A percentile compares a stretch with the other conserved stretches of the same genome.
Evolutionary conservation across 2,113 vertebrate genomes (phyloP).

Genomic region (Mionectes macconnelli): DNA sequence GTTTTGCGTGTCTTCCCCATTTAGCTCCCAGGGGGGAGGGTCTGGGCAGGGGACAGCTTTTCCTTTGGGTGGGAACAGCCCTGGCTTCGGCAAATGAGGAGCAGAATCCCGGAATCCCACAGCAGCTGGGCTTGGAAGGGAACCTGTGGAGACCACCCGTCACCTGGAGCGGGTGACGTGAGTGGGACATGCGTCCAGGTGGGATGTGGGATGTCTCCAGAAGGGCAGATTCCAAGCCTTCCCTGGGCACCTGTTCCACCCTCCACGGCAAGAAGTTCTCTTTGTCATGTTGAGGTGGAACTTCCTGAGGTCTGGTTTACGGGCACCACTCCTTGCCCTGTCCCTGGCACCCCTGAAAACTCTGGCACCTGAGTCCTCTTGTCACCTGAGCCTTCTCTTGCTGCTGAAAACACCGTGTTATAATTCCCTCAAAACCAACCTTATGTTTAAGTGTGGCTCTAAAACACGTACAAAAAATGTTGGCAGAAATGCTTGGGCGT

Average conservation of each 20-base stretch:
- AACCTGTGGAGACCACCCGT: neutral
- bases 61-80: neutral
- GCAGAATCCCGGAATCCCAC: neutral
- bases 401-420: accelerated
- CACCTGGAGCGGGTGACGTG: neutral
- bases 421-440: accelerated
- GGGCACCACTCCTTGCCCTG: neutral
- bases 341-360: neutral
- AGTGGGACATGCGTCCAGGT: accelerated
- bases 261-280: neutral
- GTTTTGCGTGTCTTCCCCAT: neutral
- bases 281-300: neutral
- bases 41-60: accelerated
- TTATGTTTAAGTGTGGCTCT: neutral
- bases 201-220: neutral
- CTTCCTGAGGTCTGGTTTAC: neutral
- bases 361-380: accelerated
- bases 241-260: neutral
- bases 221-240: too few species aligned
- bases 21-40: accelerated
- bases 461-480: accelerated
- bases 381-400: neutral
- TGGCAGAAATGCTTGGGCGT: neutral
- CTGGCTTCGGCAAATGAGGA: neutral
- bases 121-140: neutral